These are phyloP conservation scores for Lacerta agilis DNA, from an alignment of 2,797 vertebrate species.

Conservation along the genomic window DNA sequence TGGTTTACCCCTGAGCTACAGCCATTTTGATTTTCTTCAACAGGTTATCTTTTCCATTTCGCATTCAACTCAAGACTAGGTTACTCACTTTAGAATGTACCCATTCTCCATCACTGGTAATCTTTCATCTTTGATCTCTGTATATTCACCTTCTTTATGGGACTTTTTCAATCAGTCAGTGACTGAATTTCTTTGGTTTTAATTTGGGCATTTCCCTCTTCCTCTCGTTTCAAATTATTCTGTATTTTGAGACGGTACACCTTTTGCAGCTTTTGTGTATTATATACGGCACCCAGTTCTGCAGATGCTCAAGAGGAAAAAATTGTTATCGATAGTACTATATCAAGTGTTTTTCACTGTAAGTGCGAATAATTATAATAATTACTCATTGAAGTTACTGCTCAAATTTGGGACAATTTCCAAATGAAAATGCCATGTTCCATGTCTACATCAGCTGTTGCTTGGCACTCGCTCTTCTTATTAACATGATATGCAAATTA, in stretches of 20 bases:
- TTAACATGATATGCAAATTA: conserved; percentile 10
- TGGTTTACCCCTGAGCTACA: too few relatives aligned
- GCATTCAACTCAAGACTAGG: not conserved
- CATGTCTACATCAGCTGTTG: not conserved
- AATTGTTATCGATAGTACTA: not conserved
- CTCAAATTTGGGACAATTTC: not conserved
- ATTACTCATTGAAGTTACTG: too few relatives aligned
- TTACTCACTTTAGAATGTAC: not conserved
- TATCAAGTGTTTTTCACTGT: not conserved
- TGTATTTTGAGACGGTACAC: too few relatives aligned
- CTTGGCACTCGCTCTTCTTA: not conserved
- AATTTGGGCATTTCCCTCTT: not conserved
- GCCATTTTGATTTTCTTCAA: not conserved
- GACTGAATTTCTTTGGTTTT: not conserved
- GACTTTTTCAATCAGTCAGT: not conserved
- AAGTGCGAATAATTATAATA: not conserved
- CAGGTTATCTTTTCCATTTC: not conserved
- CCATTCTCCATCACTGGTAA: not conserved
- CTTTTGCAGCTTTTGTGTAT: not conserved
- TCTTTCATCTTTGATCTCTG: not conserved
- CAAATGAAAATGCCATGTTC: not conserved
- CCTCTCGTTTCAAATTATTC: not conserved
- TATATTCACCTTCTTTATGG: not conserved
- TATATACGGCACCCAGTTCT: not conserved
- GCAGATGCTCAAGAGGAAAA: not conserved